phyloP scores from a whole-genome alignment of 2,113 vertebrate species.

The Athene noctua region DNA sequence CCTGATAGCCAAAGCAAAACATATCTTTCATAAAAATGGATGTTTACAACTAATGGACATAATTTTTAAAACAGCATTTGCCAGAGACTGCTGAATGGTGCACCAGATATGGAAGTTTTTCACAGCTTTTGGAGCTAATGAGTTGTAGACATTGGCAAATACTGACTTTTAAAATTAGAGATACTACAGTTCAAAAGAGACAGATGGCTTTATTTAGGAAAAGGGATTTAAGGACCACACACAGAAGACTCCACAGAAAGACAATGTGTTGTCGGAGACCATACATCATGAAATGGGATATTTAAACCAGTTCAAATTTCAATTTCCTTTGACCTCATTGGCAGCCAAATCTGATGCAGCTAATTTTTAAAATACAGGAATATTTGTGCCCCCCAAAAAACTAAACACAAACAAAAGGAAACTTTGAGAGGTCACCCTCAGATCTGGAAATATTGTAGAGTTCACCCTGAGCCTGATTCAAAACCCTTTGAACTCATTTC shows the following conservation, averaged over 20 bases:
- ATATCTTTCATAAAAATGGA: neutral
- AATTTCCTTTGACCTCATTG: neutral
- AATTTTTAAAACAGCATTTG: slow-evolving; percentile 4
- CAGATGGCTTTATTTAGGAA: slow-evolving; percentile 55
- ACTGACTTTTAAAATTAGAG: slow-evolving; percentile 35
- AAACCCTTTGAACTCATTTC: neutral
- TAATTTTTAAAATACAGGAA: neutral
- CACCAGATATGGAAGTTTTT: slow-evolving; percentile 15
- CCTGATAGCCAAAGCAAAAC: neutral
- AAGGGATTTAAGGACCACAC: slow-evolving; percentile 16
- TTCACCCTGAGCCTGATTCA: neutral
- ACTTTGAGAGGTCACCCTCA: neutral
- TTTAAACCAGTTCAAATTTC: neutral
- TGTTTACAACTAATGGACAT: neutral
- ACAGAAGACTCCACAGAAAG: neutral
- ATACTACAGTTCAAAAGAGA: slow-evolving; percentile 45
- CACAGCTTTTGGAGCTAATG: slow-evolving; percentile 50
- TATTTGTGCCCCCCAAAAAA: neutral
- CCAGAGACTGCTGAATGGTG: neutral
- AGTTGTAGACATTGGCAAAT: slow-evolving; percentile 48
- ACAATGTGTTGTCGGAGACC: neutral
- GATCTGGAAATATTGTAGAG: neutral
- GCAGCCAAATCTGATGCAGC: neutral
- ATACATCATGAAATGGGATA: neutral
- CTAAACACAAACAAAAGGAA: neutral